Evolutionary conservation across 2,113 vertebrate genomes (phyloP).

Genomic region (Camelus dromedarius): DNA sequence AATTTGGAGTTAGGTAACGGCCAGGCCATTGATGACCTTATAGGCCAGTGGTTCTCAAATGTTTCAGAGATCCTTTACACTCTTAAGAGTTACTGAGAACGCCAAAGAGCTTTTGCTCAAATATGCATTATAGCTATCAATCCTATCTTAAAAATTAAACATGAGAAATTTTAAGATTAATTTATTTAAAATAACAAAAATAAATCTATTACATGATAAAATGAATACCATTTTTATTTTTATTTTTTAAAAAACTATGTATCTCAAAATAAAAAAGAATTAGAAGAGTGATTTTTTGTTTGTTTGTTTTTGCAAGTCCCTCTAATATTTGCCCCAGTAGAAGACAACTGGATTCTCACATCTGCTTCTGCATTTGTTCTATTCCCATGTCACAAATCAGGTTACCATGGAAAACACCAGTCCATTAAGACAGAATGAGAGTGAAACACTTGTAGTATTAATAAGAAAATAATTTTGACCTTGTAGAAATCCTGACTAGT

Average conservation of each 20-base stretch:
- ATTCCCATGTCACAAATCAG: background rate
- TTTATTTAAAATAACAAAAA: conserved; percentile 26
- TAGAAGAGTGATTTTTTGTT: background rate
- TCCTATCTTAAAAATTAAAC: background rate
- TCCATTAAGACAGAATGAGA: background rate
- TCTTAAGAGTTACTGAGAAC: background rate
- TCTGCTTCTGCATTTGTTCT: background rate
- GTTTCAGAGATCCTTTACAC: background rate
- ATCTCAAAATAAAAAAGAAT: background rate
- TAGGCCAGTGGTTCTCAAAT: background rate
- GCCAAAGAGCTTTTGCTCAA: background rate
- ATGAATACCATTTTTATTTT: background rate
- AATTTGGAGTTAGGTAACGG: background rate
- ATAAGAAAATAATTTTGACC: background rate
- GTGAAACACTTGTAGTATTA: background rate
- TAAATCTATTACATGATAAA: background rate
- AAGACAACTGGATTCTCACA: background rate
- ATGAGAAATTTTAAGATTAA: background rate
- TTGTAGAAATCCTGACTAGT: background rate
- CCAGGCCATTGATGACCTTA: background rate
- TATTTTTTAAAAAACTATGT: background rate
- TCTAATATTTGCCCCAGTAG: background rate
- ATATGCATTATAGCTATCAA: background rate
- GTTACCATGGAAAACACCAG: background rate
- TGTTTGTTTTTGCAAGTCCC: background rate